Percentiles rank a stretch among this genome's conserved stretches.
Evolutionary conservation across 23 tunicate genomes (phyloP).

Genomic region (Diplosoma virens): DNA sequence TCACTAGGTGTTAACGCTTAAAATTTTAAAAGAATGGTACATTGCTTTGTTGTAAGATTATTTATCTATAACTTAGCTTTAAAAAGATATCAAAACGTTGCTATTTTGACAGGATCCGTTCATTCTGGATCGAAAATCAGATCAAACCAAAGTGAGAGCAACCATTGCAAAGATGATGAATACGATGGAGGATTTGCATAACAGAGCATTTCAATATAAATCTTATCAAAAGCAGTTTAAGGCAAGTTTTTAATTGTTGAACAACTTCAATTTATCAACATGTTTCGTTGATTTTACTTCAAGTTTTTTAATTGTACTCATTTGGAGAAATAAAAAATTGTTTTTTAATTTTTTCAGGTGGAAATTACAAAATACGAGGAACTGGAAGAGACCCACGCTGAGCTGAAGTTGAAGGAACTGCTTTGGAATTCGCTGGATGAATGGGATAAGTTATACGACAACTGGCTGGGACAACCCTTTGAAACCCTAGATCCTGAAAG

Average conservation of each 20-base stretch:
- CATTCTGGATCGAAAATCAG: slow-evolving; percentile 78
- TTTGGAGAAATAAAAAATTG: not conserved
- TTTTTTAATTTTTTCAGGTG: slow-evolving; percentile 43
- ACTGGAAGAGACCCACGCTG: slow-evolving; percentile 97
- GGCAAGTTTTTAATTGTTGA: slow-evolving; percentile 38
- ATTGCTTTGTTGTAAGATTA: too few relatives aligned
- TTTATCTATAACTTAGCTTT: too few relatives aligned
- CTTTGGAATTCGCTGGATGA: slow-evolving; percentile 98
- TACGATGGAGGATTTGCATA: slow-evolving; percentile 89
- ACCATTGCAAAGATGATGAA: slow-evolving; percentile 72
- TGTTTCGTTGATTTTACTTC: too few relatives aligned
- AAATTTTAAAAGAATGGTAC: too few relatives aligned
- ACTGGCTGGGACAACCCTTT: slow-evolving; percentile 82
- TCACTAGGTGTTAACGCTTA: too few relatives aligned
- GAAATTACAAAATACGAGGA: slow-evolving; percentile 98
- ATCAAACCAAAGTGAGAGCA: slow-evolving; percentile 63
- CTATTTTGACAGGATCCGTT: slow-evolving; percentile 98
- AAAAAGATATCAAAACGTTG: too few relatives aligned
- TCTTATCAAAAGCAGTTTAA: slow-evolving; percentile 97
- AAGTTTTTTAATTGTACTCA: too few relatives aligned
- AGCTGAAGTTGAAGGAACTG: slow-evolving; percentile 89
- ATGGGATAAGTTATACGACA: slow-evolving; percentile 73
- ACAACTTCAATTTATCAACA: too few relatives aligned
- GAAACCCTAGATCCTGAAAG: slow-evolving; percentile 86
- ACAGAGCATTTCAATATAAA: slow-evolving; percentile 91